These are phyloP conservation scores for Mechanitis messenoides DNA, from an alignment of 2,888 invertebrate genomes.

Conservation along the genomic window DNA sequence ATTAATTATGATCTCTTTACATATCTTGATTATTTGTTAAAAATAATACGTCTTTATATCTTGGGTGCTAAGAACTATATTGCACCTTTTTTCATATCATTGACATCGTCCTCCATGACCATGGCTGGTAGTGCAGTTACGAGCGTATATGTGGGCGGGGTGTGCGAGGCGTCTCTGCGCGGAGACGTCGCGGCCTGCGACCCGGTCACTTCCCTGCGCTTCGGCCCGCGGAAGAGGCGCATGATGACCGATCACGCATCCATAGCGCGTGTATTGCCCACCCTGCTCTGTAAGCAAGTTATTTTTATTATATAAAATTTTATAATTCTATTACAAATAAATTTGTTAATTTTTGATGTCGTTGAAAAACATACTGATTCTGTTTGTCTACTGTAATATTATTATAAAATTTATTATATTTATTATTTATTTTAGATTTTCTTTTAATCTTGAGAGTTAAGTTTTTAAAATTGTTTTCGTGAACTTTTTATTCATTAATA, in stretches of 20 bases:
- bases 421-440: no score
- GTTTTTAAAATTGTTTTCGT: no score
- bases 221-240: slow-evolving; percentile 80
- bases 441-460: no score
- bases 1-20: not conserved
- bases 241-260: slow-evolving; percentile 75
- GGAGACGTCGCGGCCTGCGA: slow-evolving; percentile 68
- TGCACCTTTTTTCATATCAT: slow-evolving; percentile 77
- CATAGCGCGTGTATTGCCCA: slow-evolving; percentile 62
- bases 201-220: slow-evolving; percentile 79
- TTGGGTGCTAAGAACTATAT: not conserved
- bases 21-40: not conserved
- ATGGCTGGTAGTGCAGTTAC: slow-evolving; percentile 87
- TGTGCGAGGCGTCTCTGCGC: slow-evolving; percentile 55
- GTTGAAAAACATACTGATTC: no score
- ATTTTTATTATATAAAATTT: not conserved
- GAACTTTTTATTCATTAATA: no score
- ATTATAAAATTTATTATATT: no score
- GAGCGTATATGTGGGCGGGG: slow-evolving; percentile 79
- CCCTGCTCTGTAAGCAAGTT: slow-evolving; percentile 35
- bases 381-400: no score
- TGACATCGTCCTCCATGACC: slow-evolving; percentile 82
- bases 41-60: not conserved
- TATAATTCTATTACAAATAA: no score
- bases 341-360: no score